Percentiles rank a stretch among this genome's conserved stretches.
These are phyloP conservation scores for Chelonia mydas DNA, from an alignment of 2,797 vertebrate species.

Conservation along the genomic window DNA sequence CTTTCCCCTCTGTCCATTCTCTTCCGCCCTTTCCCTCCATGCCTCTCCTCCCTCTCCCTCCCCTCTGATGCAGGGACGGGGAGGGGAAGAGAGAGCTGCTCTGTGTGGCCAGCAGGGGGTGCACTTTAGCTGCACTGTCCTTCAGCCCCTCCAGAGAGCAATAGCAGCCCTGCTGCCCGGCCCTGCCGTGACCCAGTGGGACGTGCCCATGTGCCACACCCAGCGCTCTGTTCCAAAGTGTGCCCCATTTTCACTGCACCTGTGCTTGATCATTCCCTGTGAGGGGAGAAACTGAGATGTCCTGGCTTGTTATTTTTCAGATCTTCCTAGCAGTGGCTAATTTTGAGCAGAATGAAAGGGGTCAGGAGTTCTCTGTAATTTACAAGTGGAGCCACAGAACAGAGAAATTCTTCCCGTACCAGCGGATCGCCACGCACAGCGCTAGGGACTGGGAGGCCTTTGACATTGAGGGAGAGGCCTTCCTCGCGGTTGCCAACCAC, in stretches of 20 bases:
- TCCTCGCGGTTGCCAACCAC: constrained; percentile 96
- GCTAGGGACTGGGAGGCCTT: constrained; percentile 99
- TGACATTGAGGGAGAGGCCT: constrained; percentile 87
- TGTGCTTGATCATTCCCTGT: fast-evolving
- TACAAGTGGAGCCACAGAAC: constrained; percentile 94
- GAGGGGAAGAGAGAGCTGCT: not conserved
- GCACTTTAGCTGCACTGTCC: not conserved
- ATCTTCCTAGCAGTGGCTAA: constrained; percentile 94
- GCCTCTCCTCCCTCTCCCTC: not conserved
- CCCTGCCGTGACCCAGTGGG: fast-evolving
- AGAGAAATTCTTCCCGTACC: constrained; percentile 87
- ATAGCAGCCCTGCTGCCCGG: fast-evolving
- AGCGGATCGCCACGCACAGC: constrained; percentile 90
- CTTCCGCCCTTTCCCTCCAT: not conserved
- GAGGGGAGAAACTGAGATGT: not conserved
- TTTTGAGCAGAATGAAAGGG: constrained; percentile 81
- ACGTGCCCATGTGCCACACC: fast-evolving
- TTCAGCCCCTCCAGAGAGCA: not conserved
- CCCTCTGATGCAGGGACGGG: not conserved
- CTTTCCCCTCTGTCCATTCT: not conserved
- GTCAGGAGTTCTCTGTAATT: constrained; percentile 90
- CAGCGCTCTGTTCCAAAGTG: not conserved
- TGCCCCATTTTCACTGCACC: fast-evolving
- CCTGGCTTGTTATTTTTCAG: constrained; percentile 75
- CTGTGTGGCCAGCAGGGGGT: not conserved